Evolutionary conservation across 2,888 invertebrate genomes (phyloP).

Genomic region (Rotaria socialis): DNA sequence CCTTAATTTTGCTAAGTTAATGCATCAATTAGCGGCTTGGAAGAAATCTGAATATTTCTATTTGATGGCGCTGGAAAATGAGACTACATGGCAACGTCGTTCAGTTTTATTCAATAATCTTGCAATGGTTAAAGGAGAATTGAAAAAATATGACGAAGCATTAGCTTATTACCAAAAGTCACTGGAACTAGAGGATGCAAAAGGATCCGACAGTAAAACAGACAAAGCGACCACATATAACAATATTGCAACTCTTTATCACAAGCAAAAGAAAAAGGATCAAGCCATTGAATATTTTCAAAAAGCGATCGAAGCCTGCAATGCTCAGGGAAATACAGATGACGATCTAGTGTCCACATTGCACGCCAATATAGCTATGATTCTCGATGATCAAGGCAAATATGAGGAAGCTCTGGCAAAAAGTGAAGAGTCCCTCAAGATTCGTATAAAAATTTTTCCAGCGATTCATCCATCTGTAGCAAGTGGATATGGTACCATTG

Average conservation of each 20-base stretch:
- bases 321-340: background rate
- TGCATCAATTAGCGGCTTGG: background rate
- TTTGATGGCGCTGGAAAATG: background rate
- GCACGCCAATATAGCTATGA: background rate
- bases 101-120: background rate
- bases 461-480: no score
- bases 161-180: background rate
- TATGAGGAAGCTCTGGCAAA: background rate
- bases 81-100: background rate
- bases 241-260: conserved; percentile 18
- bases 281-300: background rate
- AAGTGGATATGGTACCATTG: no score
- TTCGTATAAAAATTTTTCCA: no score
- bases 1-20: background rate
- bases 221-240: background rate
- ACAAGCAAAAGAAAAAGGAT: background rate
- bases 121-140: background rate
- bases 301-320: background rate
- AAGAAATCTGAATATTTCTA: background rate
- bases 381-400: background rate
- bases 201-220: background rate
- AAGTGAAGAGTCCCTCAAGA: background rate
- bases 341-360: background rate
- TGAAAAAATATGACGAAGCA: background rate
- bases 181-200: background rate